A percentile compares a stretch with the other conserved stretches of the same genome.
These are phyloP conservation scores for Drosophila seclusa DNA, from an alignment of 2,888 invertebrate genomes.

Conservation along the genomic window DNA sequence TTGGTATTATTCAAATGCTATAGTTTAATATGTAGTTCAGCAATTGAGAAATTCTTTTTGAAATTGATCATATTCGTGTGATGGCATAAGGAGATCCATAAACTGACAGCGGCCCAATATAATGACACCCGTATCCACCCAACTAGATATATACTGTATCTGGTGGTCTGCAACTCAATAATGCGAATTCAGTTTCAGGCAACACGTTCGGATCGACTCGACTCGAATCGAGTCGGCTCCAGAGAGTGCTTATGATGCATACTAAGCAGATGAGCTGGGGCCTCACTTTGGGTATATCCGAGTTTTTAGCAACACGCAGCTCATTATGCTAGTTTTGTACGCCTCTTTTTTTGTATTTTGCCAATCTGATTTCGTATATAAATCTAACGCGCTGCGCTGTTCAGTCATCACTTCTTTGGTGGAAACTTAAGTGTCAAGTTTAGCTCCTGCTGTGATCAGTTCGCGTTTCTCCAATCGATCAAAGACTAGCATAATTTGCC, in stretches of 20 bases:
- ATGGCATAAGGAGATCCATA: constrained; percentile 33
- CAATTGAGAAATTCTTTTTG: neutral
- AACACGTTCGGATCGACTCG: constrained; percentile 47
- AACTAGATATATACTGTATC: neutral
- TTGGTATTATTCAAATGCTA: constrained; percentile 9
- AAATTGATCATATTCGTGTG: constrained; percentile 11
- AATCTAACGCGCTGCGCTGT: constrained; percentile 83
- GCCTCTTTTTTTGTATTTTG: constrained; percentile 55
- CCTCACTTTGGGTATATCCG: constrained; percentile 73
- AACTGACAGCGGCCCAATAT: constrained; percentile 31
- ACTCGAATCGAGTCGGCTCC: constrained; percentile 28
- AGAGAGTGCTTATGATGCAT: constrained; percentile 60
- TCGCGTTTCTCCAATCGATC: constrained; percentile 48
- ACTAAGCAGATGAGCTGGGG: constrained; percentile 66
- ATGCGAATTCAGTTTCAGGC: constrained; percentile 46
- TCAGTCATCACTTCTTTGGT: constrained; percentile 85
- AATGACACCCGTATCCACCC: constrained; percentile 16
- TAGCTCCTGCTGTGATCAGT: constrained; percentile 84
- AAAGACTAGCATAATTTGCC: constrained; percentile 14
- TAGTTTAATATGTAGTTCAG: neutral
- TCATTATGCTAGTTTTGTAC: constrained; percentile 68
- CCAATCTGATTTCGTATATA: constrained; percentile 82
- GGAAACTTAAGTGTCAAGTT: constrained; percentile 85
- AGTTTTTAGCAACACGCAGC: constrained; percentile 57
- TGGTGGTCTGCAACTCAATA: constrained; percentile 29